phyloP scores from a whole-genome alignment of 2,797 vertebrate genomes.

The Gymnoscopelus microlampas region DNA sequence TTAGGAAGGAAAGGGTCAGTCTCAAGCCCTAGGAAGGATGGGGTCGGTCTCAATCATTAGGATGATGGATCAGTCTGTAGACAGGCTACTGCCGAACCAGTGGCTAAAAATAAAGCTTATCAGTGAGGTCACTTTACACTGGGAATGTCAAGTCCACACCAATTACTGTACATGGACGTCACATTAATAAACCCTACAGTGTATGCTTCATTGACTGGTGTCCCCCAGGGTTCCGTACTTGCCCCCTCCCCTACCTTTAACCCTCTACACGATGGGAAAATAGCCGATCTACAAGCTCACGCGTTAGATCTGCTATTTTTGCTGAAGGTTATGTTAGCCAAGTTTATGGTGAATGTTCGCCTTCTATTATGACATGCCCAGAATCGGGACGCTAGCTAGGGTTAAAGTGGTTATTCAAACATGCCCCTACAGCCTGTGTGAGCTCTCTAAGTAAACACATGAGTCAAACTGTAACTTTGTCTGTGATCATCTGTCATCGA shows the following conservation, averaged over 20 bases:
- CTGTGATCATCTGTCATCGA: constrained; percentile 4
- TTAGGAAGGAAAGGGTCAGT: no score
- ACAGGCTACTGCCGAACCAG: constrained; percentile 26
- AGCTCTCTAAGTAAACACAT: constrained; percentile 2
- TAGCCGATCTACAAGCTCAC: no score
- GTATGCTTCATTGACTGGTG: no score
- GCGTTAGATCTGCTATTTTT: no score
- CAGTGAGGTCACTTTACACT: not conserved
- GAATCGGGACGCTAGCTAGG: not conserved
- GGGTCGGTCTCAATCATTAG: not conserved
- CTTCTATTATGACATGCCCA: no score
- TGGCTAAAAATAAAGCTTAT: constrained; percentile 20
- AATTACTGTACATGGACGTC: not conserved
- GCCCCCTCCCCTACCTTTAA: no score
- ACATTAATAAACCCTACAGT: not conserved
- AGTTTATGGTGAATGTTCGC: no score
- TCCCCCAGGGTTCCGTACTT: no score
- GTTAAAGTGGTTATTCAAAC: no score
- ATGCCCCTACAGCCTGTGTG: not conserved
- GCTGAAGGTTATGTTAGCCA: no score
- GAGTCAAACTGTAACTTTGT: constrained; percentile 24
- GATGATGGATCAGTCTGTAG: constrained; percentile 21
- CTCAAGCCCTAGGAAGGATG: no score
- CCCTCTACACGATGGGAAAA: no score
- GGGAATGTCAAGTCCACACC: not conserved